Evolutionary conservation across 2,888 invertebrate species (phyloP), one percentile per base, ranked within the genome.

Genomic region (Portevinia maculata): DNA sequence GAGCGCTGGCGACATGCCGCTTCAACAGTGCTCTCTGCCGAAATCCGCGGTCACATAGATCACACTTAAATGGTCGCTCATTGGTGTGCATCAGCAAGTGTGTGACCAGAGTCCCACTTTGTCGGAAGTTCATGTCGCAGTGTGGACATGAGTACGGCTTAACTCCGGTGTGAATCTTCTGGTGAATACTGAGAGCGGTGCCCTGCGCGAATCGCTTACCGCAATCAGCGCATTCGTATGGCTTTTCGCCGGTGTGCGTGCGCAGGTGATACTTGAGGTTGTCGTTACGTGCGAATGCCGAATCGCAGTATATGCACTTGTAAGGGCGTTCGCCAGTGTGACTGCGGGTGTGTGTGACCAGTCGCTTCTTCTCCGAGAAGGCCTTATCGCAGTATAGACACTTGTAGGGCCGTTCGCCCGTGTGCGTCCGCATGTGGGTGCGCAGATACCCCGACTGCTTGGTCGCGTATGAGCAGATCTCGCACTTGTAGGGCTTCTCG

Each of bases 401-500:
- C 17, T 83, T 71, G 55, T 73, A 83, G 1, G 83, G 83, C 7
- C 57, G 30, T 11, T 83, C 83, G 15, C 83, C 83, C 0, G 83
- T 83, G 15, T 83, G 83, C 1, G 83, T 78, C 6, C 83, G 67
- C 83, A 83, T 83, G 21, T 83, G 83, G 0, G 83, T 83, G 11
- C 76, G 60, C 37, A 83, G 34, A 13, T 83, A 83, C 0, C 83
- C 83, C 0, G 83, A 83, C 46, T 83, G 83, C 30, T 83, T 83
- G 55, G 83, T 83, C 0, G 83, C 76, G n/a, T 78, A 83, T 1
- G 83, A 83, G 37, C 83, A 83, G 15, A 83, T 78, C 37, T 83
- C 83, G 24, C 83, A 83, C 44, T 83, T 83, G 62, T 67, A 83
- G 6, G 83, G 83, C 13, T 83, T 83, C 7, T 83, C 83, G 3